Conservation (phyloP, 1,140 invertebrate species). For the Lepidostoma basale region DNA sequence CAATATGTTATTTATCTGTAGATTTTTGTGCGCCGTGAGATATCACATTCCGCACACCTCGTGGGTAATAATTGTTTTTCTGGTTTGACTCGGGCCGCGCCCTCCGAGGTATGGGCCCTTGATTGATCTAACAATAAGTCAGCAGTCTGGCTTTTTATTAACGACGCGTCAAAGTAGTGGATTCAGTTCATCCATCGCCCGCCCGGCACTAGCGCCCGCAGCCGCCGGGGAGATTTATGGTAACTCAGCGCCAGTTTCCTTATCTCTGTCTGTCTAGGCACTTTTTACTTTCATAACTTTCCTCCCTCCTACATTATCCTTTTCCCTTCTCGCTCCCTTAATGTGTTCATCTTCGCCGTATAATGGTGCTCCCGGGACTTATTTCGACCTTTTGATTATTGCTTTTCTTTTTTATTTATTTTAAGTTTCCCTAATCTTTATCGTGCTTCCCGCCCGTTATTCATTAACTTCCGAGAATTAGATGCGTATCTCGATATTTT, state of each 20-base stretch:
- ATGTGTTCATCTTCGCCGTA: conserved; percentile 12
- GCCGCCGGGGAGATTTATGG: conserved; percentile 14
- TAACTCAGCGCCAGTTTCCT: conserved; percentile 11
- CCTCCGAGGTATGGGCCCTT: not conserved
- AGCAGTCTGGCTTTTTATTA: not conserved
- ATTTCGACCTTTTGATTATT: conserved; percentile 11
- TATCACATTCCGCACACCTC: too few species aligned
- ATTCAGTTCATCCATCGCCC: not conserved
- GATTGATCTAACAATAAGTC: conserved; percentile 14
- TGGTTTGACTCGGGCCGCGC: too few species aligned
- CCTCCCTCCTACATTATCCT: conserved; percentile 1
- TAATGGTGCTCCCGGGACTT: conserved; percentile 4
- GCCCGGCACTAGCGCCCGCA: conserved; percentile 4
- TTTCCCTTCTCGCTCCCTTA: not conserved
- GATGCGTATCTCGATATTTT: too few species aligned
- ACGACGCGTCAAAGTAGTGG: not conserved
- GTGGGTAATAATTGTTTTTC: too few species aligned
- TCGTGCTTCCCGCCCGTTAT: too few species aligned
- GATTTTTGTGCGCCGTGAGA: too few species aligned
- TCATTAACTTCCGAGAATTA: too few species aligned
- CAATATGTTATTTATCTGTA: too few species aligned
- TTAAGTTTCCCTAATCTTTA: not conserved
- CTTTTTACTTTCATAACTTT: conserved; percentile 29
- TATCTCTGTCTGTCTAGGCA: conserved; percentile 29
- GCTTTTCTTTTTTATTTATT: conserved; percentile 1